Evolutionary conservation across 1,140 invertebrate species (phyloP), one percentile per base, ranked within the genome.

Genomic region (Drosophila arizonae): DNA sequence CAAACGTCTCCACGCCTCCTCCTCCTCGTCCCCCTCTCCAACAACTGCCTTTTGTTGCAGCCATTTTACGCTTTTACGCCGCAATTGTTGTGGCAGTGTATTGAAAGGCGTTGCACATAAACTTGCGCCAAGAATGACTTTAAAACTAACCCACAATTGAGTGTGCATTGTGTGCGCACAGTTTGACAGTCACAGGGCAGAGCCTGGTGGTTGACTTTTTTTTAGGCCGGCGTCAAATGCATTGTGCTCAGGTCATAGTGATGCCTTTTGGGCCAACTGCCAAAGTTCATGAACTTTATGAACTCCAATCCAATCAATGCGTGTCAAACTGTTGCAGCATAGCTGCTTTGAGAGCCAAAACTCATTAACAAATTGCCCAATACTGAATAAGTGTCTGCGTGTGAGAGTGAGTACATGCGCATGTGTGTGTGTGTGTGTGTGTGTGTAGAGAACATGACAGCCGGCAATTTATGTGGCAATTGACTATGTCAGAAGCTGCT

Each of bases 31-130:
- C 0, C 26, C 0, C 28, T 15, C 0, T n/a, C 1, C 17, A 1
- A 48, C 69, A 15, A 2, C 28, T 30, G 43, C 68, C 52, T 72
- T 76, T 63, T 76, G 80, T 76, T 74, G 78, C 15, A 67, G 68
- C 76, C 70, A 81, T 86, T 89, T 87, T 79, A 88, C 84, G 84
- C 79, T 87, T 87, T 87, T 87, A 88, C 85, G 82, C 82, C 82
- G 61, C 82, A 87, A 87, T 87, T 87, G 84, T 77, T 82, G 76
- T 86, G 80, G 67, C 56, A 75, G 48, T 72, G 66, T 70, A 86
- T 86, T 87, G 78, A 81, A 81, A 78, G 62, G 66, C 79, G 68
- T 71, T 65, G 76, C 76, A 79, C 78, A 81, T 82, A 70, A 82
- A 84, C 66, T 74, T 63, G 66, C 51, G 68, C 74, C 79, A 84